Conservation (phyloP, 2,797 vertebrate genomes). For the Periparus ater region DNA sequence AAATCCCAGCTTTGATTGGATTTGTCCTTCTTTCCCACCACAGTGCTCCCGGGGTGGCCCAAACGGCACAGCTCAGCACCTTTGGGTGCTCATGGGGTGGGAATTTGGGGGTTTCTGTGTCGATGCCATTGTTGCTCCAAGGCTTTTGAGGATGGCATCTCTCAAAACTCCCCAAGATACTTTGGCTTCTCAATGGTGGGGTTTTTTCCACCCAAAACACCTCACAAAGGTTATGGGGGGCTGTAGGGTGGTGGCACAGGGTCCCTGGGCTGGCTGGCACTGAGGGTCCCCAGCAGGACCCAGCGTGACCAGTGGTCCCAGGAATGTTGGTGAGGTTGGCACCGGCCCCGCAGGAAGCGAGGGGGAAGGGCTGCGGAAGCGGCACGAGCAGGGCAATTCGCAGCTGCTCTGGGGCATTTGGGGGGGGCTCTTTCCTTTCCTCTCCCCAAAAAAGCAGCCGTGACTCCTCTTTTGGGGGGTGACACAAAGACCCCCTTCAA, state of each 20-base stretch:
- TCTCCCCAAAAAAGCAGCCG: neutral
- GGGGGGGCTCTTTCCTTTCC: neutral
- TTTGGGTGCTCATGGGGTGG: rapidly evolving
- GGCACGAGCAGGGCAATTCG: rapidly evolving
- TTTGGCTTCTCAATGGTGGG: rapidly evolving
- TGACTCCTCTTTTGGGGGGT: neutral
- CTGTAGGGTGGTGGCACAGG: rapidly evolving
- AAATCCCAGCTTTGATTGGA: rapidly evolving
- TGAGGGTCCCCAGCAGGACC: neutral
- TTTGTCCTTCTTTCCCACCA: neutral
- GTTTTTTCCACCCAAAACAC: rapidly evolving
- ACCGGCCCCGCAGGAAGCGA: rapidly evolving
- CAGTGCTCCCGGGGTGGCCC: rapidly evolving
- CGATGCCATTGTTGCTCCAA: rapidly evolving
- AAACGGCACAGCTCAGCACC: rapidly evolving
- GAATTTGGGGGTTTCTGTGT: rapidly evolving
- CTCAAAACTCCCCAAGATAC: rapidly evolving
- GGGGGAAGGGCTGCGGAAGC: conserved; percentile 46
- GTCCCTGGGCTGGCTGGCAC: neutral
- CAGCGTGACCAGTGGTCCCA: rapidly evolving
- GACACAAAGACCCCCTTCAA: rapidly evolving
- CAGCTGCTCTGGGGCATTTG: rapidly evolving
- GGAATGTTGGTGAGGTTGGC: rapidly evolving
- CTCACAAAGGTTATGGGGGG: rapidly evolving
- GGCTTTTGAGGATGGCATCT: neutral